Conservation (phyloP, 2,888 invertebrate genomes). For the Hydrotaea cyrtoneurina region DNA sequence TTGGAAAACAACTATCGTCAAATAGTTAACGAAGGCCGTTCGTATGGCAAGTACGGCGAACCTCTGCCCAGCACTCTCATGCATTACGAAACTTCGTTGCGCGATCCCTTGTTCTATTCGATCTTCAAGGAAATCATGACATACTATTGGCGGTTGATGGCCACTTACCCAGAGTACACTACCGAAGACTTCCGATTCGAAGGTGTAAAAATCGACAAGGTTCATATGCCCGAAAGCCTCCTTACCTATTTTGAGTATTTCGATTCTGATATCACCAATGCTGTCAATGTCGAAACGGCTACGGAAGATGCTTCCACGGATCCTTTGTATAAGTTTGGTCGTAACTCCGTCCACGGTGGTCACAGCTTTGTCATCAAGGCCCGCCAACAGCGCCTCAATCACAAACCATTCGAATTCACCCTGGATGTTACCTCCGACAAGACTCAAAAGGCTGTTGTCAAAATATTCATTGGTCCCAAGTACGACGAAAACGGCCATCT, state of each 20-base stretch:
- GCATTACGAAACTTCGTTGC: slow-evolving; percentile 85
- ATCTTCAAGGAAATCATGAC: slow-evolving; percentile 84
- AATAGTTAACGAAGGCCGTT: slow-evolving; percentile 82
- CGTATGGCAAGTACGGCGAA: slow-evolving; percentile 74
- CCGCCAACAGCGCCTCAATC: slow-evolving; percentile 85
- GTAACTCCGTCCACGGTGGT: slow-evolving; percentile 75
- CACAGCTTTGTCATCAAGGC: slow-evolving; percentile 82
- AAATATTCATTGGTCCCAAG: slow-evolving; percentile 87
- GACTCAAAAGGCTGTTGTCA: slow-evolving; percentile 83
- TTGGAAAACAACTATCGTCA: slow-evolving; percentile 82
- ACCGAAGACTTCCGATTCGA: slow-evolving; percentile 84
- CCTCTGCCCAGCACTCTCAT: slow-evolving; percentile 82
- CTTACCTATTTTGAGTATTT: slow-evolving; percentile 87
- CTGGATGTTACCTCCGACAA: slow-evolving; percentile 84
- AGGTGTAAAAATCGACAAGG: slow-evolving; percentile 85
- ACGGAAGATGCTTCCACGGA: slow-evolving; percentile 76
- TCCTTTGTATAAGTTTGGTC: slow-evolving; percentile 74
- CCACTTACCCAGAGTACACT: slow-evolving; percentile 84
- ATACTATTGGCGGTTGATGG: slow-evolving; percentile 84
- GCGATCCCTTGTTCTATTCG: slow-evolving; percentile 88
- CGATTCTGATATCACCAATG: slow-evolving; percentile 83
- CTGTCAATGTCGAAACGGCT: slow-evolving; percentile 78
- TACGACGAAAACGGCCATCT: slow-evolving; percentile 83
- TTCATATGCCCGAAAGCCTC: slow-evolving; percentile 84
- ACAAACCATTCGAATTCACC: slow-evolving; percentile 84